Base-by-base conservation (phyloP, 53 echinoderm and acorn worm genomes). In the Astropecten irregularis region DNA sequence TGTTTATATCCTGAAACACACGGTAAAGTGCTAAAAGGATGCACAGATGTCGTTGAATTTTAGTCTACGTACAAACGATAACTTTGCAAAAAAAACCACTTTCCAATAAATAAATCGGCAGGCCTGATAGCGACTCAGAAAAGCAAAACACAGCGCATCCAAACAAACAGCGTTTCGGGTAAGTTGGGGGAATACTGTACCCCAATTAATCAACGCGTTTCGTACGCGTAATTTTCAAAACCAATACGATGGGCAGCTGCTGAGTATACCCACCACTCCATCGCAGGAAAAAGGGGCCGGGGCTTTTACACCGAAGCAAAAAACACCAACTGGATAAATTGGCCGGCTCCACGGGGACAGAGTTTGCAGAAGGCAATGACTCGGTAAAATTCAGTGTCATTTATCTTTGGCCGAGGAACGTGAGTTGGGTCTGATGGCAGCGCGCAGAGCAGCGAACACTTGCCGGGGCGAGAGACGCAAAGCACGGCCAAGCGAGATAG, bases 141-240 rank as follows among this genome's bases (percentile, higher is more conserved):
- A n/a, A n/a, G n/a, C n/a, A n/a, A n/a, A n/a, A n/a, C n/a, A n/a
- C n/a, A n/a, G n/a, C 57, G 62, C 79, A 18, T 79, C 47, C n/a
- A 56, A 46, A 79, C 79, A 79, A 61, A 79, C 62, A 50, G n/a
- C n/a, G n/a, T n/a, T n/a, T n/a, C n/a, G n/a, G n/a, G n/a, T n/a
- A n/a, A n/a, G n/a, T n/a, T n/a, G n/a, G n/a, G n/a, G n/a, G n/a
- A n/a, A n/a, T n/a, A n/a, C n/a, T n/a, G n/a, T n/a, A n/a, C n/a
- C n/a, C n/a, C 79, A 48, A 79, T 79, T 79, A 79, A 79, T 79
- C 79, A 79, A 79, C 79, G 61, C 79, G 46, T 79, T 79, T 79
- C 79, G 62, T 79, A 48, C 59, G 42, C 18, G 79, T 79, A 79
- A 79, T 79, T 79, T 33, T 79, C 61, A 61, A 79, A 79, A 79